These are phyloP conservation scores for Prosapia bicincta DNA, from an alignment of 2,888 invertebrate species.

Conservation along the genomic window DNA sequence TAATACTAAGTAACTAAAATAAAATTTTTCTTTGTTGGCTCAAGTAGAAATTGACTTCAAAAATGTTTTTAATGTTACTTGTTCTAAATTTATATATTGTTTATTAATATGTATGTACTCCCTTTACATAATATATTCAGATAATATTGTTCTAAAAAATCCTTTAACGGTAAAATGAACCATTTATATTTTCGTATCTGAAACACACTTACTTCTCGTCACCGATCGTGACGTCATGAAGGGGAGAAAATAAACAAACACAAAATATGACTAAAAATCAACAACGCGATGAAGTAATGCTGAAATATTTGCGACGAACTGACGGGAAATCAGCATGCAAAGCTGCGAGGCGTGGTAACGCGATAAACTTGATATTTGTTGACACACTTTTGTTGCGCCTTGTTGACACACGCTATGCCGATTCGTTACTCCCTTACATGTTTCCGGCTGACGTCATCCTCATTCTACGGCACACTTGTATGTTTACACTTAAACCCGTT, in stretches of 20 bases:
- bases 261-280: neutral
- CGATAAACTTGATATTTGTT: neutral
- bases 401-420: neutral
- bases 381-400: neutral
- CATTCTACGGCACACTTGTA: neutral
- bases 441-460: neutral
- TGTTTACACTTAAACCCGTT: neutral
- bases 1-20: too few relatives aligned
- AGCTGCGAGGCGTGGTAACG: neutral
- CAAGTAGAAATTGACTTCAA: too few relatives aligned
- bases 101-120: too few relatives aligned
- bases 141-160: too few relatives aligned
- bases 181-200: too few relatives aligned
- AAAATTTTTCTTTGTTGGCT: too few relatives aligned
- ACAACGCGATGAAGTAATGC: neutral
- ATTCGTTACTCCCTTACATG: neutral
- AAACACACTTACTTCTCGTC: too few relatives aligned
- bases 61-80: too few relatives aligned
- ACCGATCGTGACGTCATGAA: too few relatives aligned
- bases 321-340: neutral
- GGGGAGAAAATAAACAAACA: neutral
- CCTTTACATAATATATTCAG: too few relatives aligned
- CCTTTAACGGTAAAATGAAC: too few relatives aligned
- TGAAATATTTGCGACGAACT: neutral
- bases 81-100: too few relatives aligned